A percentile compares a stretch with the other conserved stretches of the same genome.
These are phyloP conservation scores for Nothobranchius furzeri DNA, from an alignment of 2,113 vertebrate species.

Conservation along the genomic window DNA sequence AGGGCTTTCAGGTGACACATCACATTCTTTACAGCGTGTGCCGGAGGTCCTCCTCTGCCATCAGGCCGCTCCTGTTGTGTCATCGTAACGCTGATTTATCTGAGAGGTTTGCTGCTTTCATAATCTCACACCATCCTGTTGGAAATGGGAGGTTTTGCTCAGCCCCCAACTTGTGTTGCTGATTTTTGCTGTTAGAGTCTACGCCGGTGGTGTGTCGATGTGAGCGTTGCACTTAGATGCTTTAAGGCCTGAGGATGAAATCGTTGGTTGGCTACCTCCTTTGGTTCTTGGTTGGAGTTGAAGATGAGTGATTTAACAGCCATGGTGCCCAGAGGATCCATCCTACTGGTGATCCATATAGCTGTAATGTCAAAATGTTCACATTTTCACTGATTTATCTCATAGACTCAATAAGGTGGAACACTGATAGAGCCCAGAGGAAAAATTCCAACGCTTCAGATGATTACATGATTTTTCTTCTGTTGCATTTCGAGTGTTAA, in stretches of 20 bases:
- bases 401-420: not conserved
- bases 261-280: not conserved
- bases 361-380: not conserved
- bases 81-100: constrained; percentile 11
- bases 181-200: not conserved
- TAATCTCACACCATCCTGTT: constrained; percentile 1
- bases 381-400: constrained; percentile 6
- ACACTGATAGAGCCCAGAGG: not conserved
- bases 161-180: not conserved
- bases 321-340: not conserved
- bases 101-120: constrained; percentile 23
- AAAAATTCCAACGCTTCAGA: not conserved
- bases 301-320: too few relatives aligned
- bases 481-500: not conserved
- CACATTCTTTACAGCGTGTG: constrained; percentile 26
- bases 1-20: constrained; percentile 40
- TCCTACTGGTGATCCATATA: not conserved
- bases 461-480: constrained; percentile 1
- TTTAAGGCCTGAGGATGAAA: not conserved
- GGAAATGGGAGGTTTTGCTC: not conserved
- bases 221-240: not conserved
- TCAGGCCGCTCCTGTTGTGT: constrained; percentile 11
- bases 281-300: too few relatives aligned
- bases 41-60: constrained; percentile 22
- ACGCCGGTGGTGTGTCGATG: constrained; percentile 1